phyloP scores from a whole-genome alignment of 2,797 vertebrate species.

The Enteromius afrohamiltoni region DNA sequence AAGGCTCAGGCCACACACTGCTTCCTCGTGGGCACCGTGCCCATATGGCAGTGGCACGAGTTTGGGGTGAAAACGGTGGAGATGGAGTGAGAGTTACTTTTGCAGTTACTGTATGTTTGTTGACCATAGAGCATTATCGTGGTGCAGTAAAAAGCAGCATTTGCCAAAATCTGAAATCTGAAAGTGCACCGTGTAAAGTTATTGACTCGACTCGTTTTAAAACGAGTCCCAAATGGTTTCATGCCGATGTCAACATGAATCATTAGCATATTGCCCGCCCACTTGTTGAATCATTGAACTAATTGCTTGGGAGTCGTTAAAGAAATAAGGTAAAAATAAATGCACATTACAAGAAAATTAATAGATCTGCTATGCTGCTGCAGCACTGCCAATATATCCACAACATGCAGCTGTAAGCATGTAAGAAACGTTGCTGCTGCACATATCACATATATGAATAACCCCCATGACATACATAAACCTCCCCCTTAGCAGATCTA shows the following conservation, averaged over 20 bases:
- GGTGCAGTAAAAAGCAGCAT: not conserved
- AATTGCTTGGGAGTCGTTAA: no score
- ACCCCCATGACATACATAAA: not conserved
- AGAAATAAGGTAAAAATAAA: no score
- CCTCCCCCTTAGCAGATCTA: not conserved
- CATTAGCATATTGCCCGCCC: no score
- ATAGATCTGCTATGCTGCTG: no score
- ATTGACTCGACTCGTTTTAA: no score
- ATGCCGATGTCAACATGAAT: no score
- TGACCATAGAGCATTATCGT: not conserved
- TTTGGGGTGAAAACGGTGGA: not conserved
- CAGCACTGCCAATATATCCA: no score
- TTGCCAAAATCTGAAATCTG: not conserved
- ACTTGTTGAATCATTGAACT: no score
- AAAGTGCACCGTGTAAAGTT: no score
- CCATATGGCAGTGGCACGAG: conserved; percentile 64
- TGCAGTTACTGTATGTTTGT: not conserved
- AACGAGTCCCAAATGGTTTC: no score
- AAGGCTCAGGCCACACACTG: conserved; percentile 72
- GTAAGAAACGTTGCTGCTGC: not conserved
- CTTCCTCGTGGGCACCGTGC: conserved; percentile 78
- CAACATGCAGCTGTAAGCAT: not conserved
- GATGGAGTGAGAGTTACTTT: not conserved
- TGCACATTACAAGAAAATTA: no score
- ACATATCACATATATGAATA: not conserved